A percentile compares a stretch with the other conserved stretches of the same genome.
These are phyloP conservation scores for Mormyrus hasselquistii DNA, from an alignment of 2,797 vertebrate genomes.

Conservation along the genomic window DNA sequence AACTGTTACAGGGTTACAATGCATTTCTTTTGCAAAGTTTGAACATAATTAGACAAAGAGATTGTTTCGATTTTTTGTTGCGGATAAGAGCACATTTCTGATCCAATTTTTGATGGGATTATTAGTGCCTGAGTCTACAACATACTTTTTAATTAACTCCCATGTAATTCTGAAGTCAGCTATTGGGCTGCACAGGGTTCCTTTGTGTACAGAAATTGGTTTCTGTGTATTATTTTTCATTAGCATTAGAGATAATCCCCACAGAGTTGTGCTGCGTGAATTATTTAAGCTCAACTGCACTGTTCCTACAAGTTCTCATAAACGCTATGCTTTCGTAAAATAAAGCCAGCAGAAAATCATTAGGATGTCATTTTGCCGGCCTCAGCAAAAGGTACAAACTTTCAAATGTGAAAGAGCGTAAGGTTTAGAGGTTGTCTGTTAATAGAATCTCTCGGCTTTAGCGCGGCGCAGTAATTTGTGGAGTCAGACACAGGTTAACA, in stretches of 20 bases:
- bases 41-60: neutral
- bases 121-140: neutral
- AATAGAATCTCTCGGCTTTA: slow-evolving; percentile 9
- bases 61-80: neutral
- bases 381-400: slow-evolving; percentile 4
- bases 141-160: slow-evolving; percentile 13
- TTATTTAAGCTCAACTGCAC: neutral
- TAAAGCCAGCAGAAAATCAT: neutral
- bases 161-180: neutral
- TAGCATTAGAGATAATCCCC: neutral
- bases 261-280: neutral
- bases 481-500: slow-evolving; percentile 30
- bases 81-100: neutral
- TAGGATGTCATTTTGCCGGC: neutral
- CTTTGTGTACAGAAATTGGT: neutral
- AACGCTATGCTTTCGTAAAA: neutral
- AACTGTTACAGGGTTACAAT: neutral
- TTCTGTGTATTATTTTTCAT: neutral
- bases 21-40: neutral
- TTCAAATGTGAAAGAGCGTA: neutral
- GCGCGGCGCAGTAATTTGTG: slow-evolving; percentile 19
- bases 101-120: neutral
- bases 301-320: neutral
- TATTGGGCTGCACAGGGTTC: neutral
- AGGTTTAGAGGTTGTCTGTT: slow-evolving; percentile 11